phyloP scores from a whole-genome alignment of 2,888 invertebrate genomes.

The Apotomis turbidana region DNA sequence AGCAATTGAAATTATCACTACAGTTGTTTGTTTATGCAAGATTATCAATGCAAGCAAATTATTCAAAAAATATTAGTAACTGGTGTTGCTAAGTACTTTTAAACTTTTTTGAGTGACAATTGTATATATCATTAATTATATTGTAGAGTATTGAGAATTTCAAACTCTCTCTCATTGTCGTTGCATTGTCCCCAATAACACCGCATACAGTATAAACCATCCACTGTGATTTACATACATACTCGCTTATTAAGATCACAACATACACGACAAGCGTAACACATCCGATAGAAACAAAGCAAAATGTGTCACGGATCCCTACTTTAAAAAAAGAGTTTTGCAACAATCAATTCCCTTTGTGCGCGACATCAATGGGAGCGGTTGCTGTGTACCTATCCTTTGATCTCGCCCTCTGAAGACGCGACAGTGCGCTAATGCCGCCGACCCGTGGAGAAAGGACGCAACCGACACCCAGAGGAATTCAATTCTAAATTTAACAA shows the following conservation, averaged over 20 bases:
- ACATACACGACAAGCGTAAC: constrained; percentile 46
- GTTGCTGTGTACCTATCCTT: constrained; percentile 82
- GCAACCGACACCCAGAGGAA: constrained; percentile 54
- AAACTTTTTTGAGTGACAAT: too few species aligned
- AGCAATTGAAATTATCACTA: too few species aligned
- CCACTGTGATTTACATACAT: constrained; percentile 8
- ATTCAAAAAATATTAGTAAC: too few species aligned
- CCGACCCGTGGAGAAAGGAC: constrained; percentile 63
- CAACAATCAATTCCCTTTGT: constrained; percentile 84
- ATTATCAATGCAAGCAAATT: too few species aligned
- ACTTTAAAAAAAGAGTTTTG: constrained; percentile 74
- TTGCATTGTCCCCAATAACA: too few species aligned
- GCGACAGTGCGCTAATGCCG: constrained; percentile 81
- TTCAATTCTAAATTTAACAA: constrained; percentile 44
- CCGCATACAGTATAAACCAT: too few species aligned
- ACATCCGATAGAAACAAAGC: constrained; percentile 59
- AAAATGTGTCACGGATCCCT: constrained; percentile 73
- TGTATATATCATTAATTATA: too few species aligned
- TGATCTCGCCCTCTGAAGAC: constrained; percentile 82
- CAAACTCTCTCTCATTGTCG: too few species aligned
- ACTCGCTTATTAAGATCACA: constrained; percentile 40
- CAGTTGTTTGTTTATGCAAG: too few species aligned
- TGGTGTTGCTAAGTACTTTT: too few species aligned
- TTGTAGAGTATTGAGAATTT: too few species aligned
- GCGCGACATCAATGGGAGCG: constrained; percentile 82